Conservation (phyloP, 2,113 vertebrate species). For the Callaeas wilsoni region DNA sequence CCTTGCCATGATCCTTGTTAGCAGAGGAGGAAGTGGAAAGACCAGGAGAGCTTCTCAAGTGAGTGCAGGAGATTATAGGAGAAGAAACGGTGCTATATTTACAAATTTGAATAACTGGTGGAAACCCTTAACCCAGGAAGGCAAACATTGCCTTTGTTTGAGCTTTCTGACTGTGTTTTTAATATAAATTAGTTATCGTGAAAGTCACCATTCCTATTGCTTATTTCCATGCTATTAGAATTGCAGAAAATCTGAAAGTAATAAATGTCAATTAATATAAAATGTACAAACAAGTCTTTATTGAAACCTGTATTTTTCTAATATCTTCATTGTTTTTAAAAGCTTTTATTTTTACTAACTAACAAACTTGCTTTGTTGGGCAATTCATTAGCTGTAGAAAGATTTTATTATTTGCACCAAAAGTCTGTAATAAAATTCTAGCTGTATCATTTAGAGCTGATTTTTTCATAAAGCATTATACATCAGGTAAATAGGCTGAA, state of each 20-base stretch:
- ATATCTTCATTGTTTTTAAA: slow-evolving; percentile 59
- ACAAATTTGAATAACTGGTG: not conserved
- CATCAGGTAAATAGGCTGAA: slow-evolving; percentile 68
- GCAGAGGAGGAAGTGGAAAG: not conserved
- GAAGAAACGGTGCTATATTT: not conserved
- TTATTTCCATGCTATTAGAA: slow-evolving; percentile 31
- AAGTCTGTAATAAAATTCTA: slow-evolving; percentile 59
- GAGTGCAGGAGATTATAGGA: not conserved
- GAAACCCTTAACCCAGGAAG: not conserved
- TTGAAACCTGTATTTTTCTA: slow-evolving; percentile 50
- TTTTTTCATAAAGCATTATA: slow-evolving; percentile 66
- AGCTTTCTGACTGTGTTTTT: not conserved
- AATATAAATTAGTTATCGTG: not conserved
- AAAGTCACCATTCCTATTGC: not conserved
- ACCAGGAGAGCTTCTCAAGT: not conserved
- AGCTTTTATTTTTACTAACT: slow-evolving; percentile 71
- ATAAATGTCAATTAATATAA: slow-evolving; percentile 41
- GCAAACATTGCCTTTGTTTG: not conserved
- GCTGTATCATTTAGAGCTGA: slow-evolving; percentile 53
- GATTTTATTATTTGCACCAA: slow-evolving; percentile 59
- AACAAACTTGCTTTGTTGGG: slow-evolving; percentile 69
- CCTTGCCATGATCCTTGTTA: not conserved
- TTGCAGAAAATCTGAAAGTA: slow-evolving; percentile 19
- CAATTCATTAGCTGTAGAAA: slow-evolving; percentile 67
- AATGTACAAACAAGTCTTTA: slow-evolving; percentile 1